phyloP scores from a whole-genome alignment of 64 coral and sea anemone species.

The Hydrozoanthus tunicans region DNA sequence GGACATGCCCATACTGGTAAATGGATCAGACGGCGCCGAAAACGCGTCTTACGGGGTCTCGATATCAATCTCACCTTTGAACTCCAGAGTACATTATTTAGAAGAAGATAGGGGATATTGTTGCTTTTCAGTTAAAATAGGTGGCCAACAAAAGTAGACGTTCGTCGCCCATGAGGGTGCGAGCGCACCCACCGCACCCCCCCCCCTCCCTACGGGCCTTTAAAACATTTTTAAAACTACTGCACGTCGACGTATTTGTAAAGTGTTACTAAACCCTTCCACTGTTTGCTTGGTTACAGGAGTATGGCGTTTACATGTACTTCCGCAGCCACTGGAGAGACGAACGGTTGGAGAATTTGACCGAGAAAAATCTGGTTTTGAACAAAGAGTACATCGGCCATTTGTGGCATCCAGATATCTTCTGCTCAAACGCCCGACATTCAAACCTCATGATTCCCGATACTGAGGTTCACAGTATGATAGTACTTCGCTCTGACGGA shows the following conservation, averaged over 20 bases:
- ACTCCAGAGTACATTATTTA: too few relatives aligned
- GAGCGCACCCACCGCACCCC: too few relatives aligned
- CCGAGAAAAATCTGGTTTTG: constrained; percentile 47
- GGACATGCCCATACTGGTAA: too few relatives aligned
- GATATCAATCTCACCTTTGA: too few relatives aligned
- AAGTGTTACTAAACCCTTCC: not conserved
- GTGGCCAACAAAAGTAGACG: too few relatives aligned
- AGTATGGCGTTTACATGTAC: constrained; percentile 65
- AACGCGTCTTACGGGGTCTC: too few relatives aligned
- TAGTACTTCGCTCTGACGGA: constrained; percentile 44
- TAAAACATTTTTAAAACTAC: too few relatives aligned
- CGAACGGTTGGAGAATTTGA: constrained; percentile 37
- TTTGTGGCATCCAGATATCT: constrained; percentile 79
- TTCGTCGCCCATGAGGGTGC: too few relatives aligned
- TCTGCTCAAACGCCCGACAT: constrained; percentile 85
- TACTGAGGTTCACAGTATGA: constrained; percentile 59
- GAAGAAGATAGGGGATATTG: too few relatives aligned
- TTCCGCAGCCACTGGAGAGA: constrained; percentile 80
- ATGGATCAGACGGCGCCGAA: too few relatives aligned
- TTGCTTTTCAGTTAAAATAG: too few relatives aligned
- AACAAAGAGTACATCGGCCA: constrained; percentile 72
- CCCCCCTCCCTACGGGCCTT: too few relatives aligned
- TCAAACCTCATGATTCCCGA: constrained; percentile 69
- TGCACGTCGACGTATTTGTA: not conserved
- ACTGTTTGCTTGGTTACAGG: constrained; percentile 18